phyloP scores from a whole-genome alignment of 2,888 invertebrate species.

The Oxycera nigricornis region DNA sequence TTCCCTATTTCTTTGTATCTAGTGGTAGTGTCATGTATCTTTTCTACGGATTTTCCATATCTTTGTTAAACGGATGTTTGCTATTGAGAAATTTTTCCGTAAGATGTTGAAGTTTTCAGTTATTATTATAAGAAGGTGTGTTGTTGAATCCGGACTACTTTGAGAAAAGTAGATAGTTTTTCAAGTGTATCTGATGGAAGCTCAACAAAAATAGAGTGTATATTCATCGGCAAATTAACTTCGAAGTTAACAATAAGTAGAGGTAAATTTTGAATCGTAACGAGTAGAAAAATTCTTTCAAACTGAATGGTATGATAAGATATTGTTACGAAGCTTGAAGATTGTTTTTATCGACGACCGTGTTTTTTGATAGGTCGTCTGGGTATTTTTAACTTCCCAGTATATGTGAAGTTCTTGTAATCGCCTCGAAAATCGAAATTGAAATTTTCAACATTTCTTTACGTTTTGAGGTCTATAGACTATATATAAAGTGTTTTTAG shows the following conservation, averaged over 20 bases:
- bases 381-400: too few relatives aligned
- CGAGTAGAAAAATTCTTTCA: too few relatives aligned
- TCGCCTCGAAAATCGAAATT: too few relatives aligned
- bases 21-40: not conserved
- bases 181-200: not conserved
- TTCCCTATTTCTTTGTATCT: constrained; percentile 22
- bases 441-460: too few relatives aligned
- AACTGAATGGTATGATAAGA: too few relatives aligned
- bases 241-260: not conserved
- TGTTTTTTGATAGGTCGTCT: too few relatives aligned
- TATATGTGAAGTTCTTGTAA: too few relatives aligned
- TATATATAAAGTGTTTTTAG: too few relatives aligned
- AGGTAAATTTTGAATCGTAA: too few relatives aligned
- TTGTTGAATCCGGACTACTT: not conserved
- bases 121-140: not conserved
- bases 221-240: not conserved
- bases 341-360: too few relatives aligned
- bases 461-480: too few relatives aligned
- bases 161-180: not conserved
- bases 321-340: too few relatives aligned
- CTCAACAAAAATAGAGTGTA: not conserved
- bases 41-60: constrained; percentile 4
- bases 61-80: not conserved
- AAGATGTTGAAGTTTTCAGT: not conserved
- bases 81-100: not conserved